Base-by-base conservation (phyloP, 1,140 invertebrate species). In the Pogonomyrmex californicus region DNA sequence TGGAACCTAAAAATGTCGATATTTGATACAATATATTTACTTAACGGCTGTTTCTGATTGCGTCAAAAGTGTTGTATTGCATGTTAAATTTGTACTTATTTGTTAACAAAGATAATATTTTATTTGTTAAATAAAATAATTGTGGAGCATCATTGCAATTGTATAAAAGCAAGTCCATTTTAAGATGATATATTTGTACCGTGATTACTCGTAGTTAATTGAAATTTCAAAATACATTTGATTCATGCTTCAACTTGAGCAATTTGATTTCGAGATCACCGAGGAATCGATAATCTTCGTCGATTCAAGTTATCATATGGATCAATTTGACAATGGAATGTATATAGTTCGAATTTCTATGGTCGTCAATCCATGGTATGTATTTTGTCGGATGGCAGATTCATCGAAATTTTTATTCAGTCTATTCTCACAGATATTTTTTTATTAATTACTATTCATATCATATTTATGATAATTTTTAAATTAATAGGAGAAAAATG, bases 361-460 rank as follows among this genome's bases (percentile, higher is more conserved):
- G 12, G 17, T 33, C 30, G 36, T 36, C 12, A 41, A 14, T 1
- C 7, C 23, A 63, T 23, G 23, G 23, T 23, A 23, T 23, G 23
- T 23, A 23, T 77, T 63, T 63, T 77, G 30, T 77, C 23, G 12
- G 41, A 49, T 78, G 30, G 17, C 76, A 78, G 60, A 47, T 65
- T 78, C 17, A 14, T 47, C 14, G 30, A 78, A 65, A 33, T 78
- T 65, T 36, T 14, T 65, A 62, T 44, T 33, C 23, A 47, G 2
- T 9, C 41, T 62, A 7, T 12, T 36, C 4, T 63, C 44, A 47
- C 23, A 23, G 10, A 36, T 47, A 30, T 56, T 41, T 41, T 6
- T 17, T n/a, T 60, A 14, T 14, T 9, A 30, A 0, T 76, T 58
- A 76, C 36, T 73, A 54, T 23, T 75, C 36, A 41, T 30, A 58